A percentile compares a stretch with the other conserved stretches of the same genome.
These are phyloP conservation scores for Microdon myrmicae DNA, from an alignment of 2,888 invertebrate genomes.

Conservation along the genomic window DNA sequence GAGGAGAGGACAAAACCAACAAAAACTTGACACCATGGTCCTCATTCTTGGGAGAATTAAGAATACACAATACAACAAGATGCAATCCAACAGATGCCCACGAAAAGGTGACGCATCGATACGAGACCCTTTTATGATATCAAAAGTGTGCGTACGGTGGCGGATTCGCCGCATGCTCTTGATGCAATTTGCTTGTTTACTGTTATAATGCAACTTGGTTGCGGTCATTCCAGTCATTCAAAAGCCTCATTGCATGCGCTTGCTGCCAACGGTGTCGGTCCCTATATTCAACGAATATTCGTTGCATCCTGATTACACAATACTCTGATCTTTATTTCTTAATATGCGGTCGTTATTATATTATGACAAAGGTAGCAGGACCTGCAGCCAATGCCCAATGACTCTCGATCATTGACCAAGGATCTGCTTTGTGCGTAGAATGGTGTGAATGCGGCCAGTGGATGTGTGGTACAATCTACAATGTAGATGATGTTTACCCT, in stretches of 20 bases:
- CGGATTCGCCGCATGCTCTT: slow-evolving; percentile 16
- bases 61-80: too few species aligned
- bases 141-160: slow-evolving; percentile 18
- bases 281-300: slow-evolving; percentile 13
- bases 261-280: slow-evolving; percentile 14
- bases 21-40: slow-evolving; percentile 18
- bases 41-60: slow-evolving; percentile 12
- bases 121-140: slow-evolving; percentile 17
- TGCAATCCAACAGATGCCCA: slow-evolving; percentile 42
- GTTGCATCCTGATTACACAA: slow-evolving; percentile 35
- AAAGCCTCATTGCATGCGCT: slow-evolving; percentile 36
- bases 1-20: slow-evolving; percentile 16
- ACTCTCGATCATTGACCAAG: slow-evolving; percentile 5
- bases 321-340: slow-evolving; percentile 37
- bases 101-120: background rate
- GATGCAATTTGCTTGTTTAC: slow-evolving; percentile 48
- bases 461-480: too few species aligned
- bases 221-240: slow-evolving; percentile 32
- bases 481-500: too few species aligned
- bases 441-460: too few species aligned
- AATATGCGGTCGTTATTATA: slow-evolving; percentile 25
- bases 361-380: slow-evolving; percentile 17
- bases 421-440: too few species aligned
- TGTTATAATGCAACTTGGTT: slow-evolving; percentile 44
- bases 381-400: slow-evolving; percentile 19